Base-by-base conservation (phyloP, 2,113 vertebrate species). In the Echinops telfairi region DNA sequence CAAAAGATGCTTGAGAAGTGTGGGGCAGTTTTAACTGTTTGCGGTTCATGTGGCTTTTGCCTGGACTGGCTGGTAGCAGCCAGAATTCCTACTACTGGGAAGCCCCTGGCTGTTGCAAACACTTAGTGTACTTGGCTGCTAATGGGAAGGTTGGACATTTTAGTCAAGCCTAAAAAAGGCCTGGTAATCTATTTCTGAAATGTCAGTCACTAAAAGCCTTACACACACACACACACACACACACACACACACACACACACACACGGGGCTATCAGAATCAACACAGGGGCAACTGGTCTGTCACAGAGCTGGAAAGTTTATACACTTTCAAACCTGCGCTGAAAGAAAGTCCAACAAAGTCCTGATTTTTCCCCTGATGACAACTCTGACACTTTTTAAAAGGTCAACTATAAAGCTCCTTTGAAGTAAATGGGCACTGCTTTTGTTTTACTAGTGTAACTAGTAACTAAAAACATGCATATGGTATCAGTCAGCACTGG, bases 311-410 rank as follows among this genome's bases (percentile, higher is more conserved):
- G 57, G 79, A 85, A 91, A 81, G 57, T 15, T 70, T n/a, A 43
- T 2, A 90, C 68, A 47, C 40, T 27, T 66, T 25, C 31, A 40
- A 92, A 86, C 17, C 47, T 16, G 71, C 78, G 33, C n/a, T 47
- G 60, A 53, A 53, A 68, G 53, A 87, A 95, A 64, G 19, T 40
- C 33, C 27, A 73, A 47, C 5, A 85, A 43, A 75, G 11, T 71
- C 36, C 57, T 90, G 80, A 22, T 53, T 83, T 83, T 93, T 76
- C 80, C 92, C 27, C 36, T 40, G 58, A n/a, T 70, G 33, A 66
- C 47, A 91, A 62, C 60, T 62, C 85, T 53, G 47, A 53, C 47
- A 53, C 47, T 53, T 76, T 77, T 80, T 66, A 92, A 88, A 94
- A 47, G 33, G 79, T 64, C 36, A 92, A 83, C 79, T 64, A 53